A percentile compares a stretch with the other conserved stretches of the same genome.
These are phyloP conservation scores for Ophion obscuratus DNA, from an alignment of 2,888 invertebrate genomes.

Conservation along the genomic window DNA sequence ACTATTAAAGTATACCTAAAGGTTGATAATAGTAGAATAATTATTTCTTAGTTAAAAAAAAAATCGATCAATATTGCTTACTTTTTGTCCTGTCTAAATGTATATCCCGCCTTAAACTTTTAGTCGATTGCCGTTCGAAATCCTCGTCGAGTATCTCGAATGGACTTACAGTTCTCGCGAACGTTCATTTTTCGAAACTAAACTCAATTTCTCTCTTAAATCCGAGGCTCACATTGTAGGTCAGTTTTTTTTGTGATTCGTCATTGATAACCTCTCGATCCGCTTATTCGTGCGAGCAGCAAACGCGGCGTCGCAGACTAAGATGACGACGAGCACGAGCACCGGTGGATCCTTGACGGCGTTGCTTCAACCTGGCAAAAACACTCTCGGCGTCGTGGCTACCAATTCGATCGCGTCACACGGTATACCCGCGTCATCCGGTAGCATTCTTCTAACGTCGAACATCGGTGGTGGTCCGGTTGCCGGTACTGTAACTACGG, in stretches of 20 bases:
- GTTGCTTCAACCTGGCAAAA: slow-evolving; percentile 77
- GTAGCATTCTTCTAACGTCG: slow-evolving; percentile 76
- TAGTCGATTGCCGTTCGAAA: not conserved
- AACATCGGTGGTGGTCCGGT: slow-evolving; percentile 66
- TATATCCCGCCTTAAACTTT: not conserved
- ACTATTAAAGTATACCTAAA: too few species aligned
- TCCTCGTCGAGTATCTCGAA: too few species aligned
- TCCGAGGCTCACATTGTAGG: not conserved
- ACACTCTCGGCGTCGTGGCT: slow-evolving; percentile 67
- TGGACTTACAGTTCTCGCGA: too few species aligned
- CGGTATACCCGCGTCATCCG: slow-evolving; percentile 69
- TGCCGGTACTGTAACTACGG: slow-evolving; percentile 69
- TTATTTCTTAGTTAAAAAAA: too few species aligned
- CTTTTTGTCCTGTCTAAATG: too few species aligned
- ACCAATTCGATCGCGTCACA: slow-evolving; percentile 69
- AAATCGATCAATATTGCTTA: too few species aligned
- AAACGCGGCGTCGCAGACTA: slow-evolving; percentile 66
- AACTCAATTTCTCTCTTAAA: too few species aligned
- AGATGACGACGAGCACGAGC: slow-evolving; percentile 58
- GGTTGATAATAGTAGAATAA: too few species aligned
- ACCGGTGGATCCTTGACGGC: slow-evolving; percentile 71
- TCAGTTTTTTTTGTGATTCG: not conserved
- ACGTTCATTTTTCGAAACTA: too few species aligned
- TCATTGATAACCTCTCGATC: not conserved
- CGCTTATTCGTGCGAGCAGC: slow-evolving; percentile 14